phyloP scores from a whole-genome alignment of 2,797 vertebrate species.

The Syndactyla subalaris region DNA sequence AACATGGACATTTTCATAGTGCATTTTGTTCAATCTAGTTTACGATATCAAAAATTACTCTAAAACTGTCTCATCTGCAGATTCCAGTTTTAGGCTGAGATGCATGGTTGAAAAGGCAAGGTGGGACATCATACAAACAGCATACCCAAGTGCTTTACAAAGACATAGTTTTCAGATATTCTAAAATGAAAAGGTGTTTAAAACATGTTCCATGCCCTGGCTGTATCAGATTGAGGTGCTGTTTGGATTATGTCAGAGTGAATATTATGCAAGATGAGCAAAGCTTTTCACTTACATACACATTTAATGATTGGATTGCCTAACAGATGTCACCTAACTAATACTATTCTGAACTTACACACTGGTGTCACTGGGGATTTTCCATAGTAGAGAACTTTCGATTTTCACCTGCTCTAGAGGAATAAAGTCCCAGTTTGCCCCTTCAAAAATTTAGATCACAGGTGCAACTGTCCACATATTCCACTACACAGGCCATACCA shows the following conservation, averaged over 20 bases:
- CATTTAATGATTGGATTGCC: background rate
- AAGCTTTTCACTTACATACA: background rate
- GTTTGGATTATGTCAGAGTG: background rate
- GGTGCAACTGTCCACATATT: background rate
- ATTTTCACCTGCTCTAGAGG: background rate
- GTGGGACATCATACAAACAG: background rate
- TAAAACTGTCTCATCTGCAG: background rate
- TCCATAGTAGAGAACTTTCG: background rate
- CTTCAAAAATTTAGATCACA: background rate
- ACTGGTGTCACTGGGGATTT: background rate
- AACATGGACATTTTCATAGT: background rate
- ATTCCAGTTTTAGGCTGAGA: background rate
- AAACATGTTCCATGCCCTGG: background rate
- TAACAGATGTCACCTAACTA: background rate
- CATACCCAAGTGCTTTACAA: background rate
- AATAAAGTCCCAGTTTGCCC: rapidly evolving
- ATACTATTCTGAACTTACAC: background rate
- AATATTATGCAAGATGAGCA: background rate
- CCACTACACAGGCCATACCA: background rate
- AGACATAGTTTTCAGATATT: background rate
- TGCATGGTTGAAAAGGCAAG: background rate
- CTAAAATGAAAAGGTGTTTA: background rate
- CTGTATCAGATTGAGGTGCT: background rate
- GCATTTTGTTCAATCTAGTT: background rate
- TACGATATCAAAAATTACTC: background rate